Conservation (phyloP, 2,888 invertebrate species). For the Psylliodes chrysocephalus region DNA sequence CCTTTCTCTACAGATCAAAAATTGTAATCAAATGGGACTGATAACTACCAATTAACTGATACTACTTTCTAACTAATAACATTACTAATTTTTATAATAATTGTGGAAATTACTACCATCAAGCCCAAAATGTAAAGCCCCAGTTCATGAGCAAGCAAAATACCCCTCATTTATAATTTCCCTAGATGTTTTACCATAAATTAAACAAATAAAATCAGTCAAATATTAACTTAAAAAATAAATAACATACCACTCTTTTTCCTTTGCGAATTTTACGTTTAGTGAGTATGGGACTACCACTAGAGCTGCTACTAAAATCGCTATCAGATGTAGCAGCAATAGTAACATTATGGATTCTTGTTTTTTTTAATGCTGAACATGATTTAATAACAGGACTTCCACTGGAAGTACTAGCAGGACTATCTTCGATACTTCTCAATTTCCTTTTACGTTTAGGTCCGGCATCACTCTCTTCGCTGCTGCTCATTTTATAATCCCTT, state of each 20-base stretch:
- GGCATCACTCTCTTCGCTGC: constrained; percentile 57
- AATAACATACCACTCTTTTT: constrained; percentile 47
- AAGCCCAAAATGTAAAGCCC: no score
- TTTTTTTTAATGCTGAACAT: constrained; percentile 17
- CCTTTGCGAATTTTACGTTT: constrained; percentile 45
- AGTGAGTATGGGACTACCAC: constrained; percentile 47
- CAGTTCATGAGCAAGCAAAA: no score
- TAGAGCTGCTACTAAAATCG: constrained; percentile 51
- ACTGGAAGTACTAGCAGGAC: constrained; percentile 45
- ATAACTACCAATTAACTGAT: no score
- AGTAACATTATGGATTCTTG: constrained; percentile 35
- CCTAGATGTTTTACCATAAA: no score
- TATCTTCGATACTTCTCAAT: constrained; percentile 50
- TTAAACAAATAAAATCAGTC: no score
- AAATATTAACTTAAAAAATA: no score
- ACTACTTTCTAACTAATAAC: no score
- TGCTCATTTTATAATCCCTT: constrained; percentile 30
- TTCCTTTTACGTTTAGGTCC: constrained; percentile 52
- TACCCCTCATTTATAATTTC: no score
- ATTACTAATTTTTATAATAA: no score
- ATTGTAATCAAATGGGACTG: no score
- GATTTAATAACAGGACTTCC: constrained; percentile 47
- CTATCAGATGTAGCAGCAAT: constrained; percentile 48
- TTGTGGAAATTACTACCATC: no score
- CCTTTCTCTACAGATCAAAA: no score